Conservation (phyloP, 1,140 invertebrate genomes). For the Leptinotarsa lineolata region DNA sequence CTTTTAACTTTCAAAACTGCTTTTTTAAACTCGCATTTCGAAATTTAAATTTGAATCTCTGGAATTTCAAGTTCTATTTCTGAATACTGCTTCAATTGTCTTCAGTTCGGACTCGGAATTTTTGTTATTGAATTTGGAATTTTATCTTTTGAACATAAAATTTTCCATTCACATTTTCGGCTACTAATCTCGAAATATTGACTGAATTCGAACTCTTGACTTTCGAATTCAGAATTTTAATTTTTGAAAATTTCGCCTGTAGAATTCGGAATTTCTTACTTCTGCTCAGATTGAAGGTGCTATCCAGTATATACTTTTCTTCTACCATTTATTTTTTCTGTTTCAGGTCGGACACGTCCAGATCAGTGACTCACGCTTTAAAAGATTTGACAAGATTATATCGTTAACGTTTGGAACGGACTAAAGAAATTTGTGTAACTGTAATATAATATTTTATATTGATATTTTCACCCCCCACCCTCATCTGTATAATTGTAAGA, state of each 20-base stretch:
- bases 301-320: constrained; percentile 13
- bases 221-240: background rate
- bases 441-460: constrained; percentile 31
- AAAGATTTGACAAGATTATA: constrained; percentile 78
- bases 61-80: no score
- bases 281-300: no score
- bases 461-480: constrained; percentile 1
- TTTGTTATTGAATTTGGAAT: no score
- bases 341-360: constrained; percentile 71
- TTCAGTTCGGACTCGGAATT: no score
- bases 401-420: constrained; percentile 59
- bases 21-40: no score
- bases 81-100: no score
- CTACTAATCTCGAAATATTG: background rate
- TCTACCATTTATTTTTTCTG: constrained; percentile 45
- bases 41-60: no score
- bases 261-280: no score
- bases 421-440: constrained; percentile 20
- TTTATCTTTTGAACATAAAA: no score
- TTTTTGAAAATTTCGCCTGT: background rate
- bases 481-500: background rate
- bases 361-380: constrained; percentile 70
- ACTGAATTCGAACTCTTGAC: constrained; percentile 5
- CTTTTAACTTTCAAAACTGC: no score
- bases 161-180: no score